Evolutionary conservation across 2,888 invertebrate species (phyloP), one percentile per base, ranked within the genome.

Genomic region (Tetheella fluctuosa): DNA sequence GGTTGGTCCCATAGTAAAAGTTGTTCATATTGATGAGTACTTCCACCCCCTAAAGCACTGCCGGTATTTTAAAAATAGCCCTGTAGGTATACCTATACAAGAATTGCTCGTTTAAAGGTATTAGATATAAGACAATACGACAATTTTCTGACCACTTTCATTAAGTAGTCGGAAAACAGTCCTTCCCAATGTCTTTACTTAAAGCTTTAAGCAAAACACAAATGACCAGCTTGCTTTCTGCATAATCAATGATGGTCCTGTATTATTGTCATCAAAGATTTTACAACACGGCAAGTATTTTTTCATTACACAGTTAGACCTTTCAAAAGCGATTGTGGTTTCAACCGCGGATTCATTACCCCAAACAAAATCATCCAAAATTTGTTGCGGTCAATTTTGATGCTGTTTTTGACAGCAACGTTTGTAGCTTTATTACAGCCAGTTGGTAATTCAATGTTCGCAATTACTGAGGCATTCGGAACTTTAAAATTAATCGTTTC

Each of bases 91-190:
- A n/a, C n/a, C n/a, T n/a, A n/a, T n/a, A n/a, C n/a, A n/a, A n/a
- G n/a, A n/a, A n/a, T n/a, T n/a, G n/a, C n/a, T n/a, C n/a, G n/a
- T n/a, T n/a, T n/a, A n/a, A n/a, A n/a, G n/a, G n/a, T n/a, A n/a
- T n/a, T n/a, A n/a, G n/a, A n/a, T n/a, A n/a, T n/a, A n/a, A n/a
- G n/a, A n/a, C n/a, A n/a, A n/a, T n/a, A n/a, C n/a, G n/a, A n/a
- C n/a, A n/a, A n/a, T n/a, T n/a, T n/a, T n/a, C n/a, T n/a, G n/a
- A n/a, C n/a, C n/a, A n/a, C n/a, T n/a, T n/a, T n/a, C n/a, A n/a
- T n/a, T n/a, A 83, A 88, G 81, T 79, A 81, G 80, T 77, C 80
- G 76, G 79, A 73, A 77, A 81, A 81, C 73, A 76, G 70, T 75
- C 70, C 64, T 70, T 72, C 71, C 3, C 17, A 23, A 37, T 34